Evolutionary conservation across 2,113 vertebrate species (phyloP), one percentile per base, ranked within the genome.

Genomic region (Odocoileus hemionus): DNA sequence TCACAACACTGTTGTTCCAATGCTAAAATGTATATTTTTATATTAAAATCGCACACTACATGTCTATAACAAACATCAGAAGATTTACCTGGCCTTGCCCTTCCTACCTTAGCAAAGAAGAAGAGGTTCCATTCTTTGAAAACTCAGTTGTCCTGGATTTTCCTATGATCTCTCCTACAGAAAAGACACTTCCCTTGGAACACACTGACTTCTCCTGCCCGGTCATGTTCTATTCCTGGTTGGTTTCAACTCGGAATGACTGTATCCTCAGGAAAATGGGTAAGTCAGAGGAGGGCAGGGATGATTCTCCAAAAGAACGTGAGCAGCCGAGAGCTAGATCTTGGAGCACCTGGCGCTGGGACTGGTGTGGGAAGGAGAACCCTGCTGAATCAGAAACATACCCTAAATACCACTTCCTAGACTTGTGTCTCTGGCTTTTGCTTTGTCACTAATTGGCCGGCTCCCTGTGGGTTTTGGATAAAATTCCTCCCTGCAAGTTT

Each of bases 301-400:
- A 13, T 3, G 25, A 7, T 6, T 6, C 39, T 2, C 0, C 17
- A 14, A 52, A 57, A 43, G 4, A 9, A 50, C 0, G 1, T 3
- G 54, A 36, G 8, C 21, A 76, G 25, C 39, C 9, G 33, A 47
- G 57, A 55, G 43, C 12, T 15, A 17, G 26, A 2, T 15, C 84
- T 45, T 3, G 15, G 4, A 25, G 55, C 1, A 0, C 11, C 5
- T 7, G 14, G 6, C 19, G 36, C 2, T 43, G 45, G 39, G n/a
- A 30, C 21, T 12, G 13, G 47, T 13, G 1, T 0, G 33, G 50
- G 74, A 92, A 39, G 39, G 0, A 54, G 87, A 8, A 28, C 2
- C n/a, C 15, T 5, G 33, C 15, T 43, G 8, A 33, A 50, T 28
- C 33, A 76, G 67, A 91, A 70, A 21, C 33, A 5, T 10, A 28